A percentile compares a stretch with the other conserved stretches of the same genome.
Conservation (phyloP, 2,888 invertebrate genomes). For the Agapostemon virescens region DNA sequence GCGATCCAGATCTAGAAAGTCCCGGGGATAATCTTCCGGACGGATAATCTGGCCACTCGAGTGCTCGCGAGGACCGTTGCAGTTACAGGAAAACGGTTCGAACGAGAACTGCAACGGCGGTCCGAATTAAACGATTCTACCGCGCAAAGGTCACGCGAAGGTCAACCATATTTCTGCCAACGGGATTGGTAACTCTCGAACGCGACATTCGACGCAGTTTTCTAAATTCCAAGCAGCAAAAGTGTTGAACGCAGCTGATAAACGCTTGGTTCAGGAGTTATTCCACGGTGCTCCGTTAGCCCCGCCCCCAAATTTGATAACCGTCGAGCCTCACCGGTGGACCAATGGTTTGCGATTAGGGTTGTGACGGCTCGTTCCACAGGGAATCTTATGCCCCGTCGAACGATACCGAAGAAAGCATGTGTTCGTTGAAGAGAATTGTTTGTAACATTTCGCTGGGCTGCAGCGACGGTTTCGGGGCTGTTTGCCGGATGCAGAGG, state of each 20-base stretch:
- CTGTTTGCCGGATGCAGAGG: not conserved
- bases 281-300: not conserved
- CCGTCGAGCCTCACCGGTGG: too few species aligned
- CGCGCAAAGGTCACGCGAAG: not conserved
- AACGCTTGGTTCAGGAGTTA: not conserved
- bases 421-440: too few species aligned
- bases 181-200: not conserved
- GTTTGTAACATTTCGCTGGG: not conserved
- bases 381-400: not conserved
- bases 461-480: not conserved
- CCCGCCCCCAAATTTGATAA: too few species aligned
- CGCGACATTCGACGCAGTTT: not conserved
- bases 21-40: not conserved
- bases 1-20: constrained; percentile 2
- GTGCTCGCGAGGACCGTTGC: not conserved
- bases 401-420: not conserved
- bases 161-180: not conserved
- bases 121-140: not conserved
- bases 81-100: not conserved
- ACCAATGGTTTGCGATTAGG: not conserved
- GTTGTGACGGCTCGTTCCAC: not conserved
- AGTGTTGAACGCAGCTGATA: not conserved
- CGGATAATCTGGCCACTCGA: not conserved
- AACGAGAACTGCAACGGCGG: not conserved
- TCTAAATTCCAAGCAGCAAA: not conserved